Evolutionary conservation across 2,113 vertebrate species (phyloP).

Genomic region (Alouatta palliata): DNA sequence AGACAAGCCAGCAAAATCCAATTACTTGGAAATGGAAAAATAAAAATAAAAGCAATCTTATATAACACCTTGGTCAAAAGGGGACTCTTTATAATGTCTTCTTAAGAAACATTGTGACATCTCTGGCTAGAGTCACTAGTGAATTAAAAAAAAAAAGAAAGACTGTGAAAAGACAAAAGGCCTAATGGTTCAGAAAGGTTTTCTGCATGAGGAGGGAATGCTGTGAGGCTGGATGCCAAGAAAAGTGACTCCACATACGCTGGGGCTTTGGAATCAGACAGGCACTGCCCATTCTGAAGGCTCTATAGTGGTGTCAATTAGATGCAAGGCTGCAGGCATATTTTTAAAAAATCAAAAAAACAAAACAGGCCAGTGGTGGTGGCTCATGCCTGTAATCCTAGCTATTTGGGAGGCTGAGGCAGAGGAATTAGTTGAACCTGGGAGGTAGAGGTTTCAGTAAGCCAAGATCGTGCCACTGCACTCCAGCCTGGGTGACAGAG

Average conservation of each 20-base stretch:
- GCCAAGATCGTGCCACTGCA: too few species aligned
- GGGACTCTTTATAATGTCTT: not conserved
- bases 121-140: too few species aligned
- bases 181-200: too few species aligned
- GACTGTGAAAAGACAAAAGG: not conserved
- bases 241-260: not conserved
- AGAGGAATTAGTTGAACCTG: too few species aligned
- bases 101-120: not conserved
- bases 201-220: not conserved
- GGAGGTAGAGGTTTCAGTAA: too few species aligned
- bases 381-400: too few species aligned
- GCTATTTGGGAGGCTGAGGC: too few species aligned
- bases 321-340: not conserved
- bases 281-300: not conserved
- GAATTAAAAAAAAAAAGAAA: too few species aligned
- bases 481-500: too few species aligned
- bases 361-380: too few species aligned
- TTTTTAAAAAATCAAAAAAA: not conserved
- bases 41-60: not conserved
- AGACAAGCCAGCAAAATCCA: slow-evolving; percentile 12
- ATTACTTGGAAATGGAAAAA: not conserved
- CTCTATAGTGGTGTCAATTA: not conserved
- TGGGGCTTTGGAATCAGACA: not conserved
- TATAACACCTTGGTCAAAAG: not conserved
- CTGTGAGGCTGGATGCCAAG: not conserved